A percentile compares a stretch with the other conserved stretches of the same genome.
Evolutionary conservation across 2,113 vertebrate species (phyloP).

Genomic region (Platichthys flesus): DNA sequence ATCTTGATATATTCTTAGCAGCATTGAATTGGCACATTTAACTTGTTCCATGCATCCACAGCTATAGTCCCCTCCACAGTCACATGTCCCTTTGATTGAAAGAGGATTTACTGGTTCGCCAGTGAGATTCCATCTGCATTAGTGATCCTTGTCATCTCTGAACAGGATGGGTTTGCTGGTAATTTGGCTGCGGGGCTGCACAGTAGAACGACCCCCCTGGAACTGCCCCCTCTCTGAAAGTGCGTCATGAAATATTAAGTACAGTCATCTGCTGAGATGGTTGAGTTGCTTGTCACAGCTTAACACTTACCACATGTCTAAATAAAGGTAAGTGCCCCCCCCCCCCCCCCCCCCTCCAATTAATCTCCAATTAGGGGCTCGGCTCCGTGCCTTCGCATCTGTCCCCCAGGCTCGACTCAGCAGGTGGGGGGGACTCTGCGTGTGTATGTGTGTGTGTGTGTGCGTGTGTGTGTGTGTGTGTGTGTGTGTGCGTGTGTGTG

Average conservation of each 20-base stretch:
- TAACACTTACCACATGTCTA: conserved; percentile 80
- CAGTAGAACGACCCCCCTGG: not conserved
- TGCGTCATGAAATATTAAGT: conserved; percentile 82
- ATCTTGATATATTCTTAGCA: not conserved
- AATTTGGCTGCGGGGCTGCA: not conserved
- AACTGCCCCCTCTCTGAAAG: conserved; percentile 31
- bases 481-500: conserved; percentile 17
- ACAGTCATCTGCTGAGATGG: conserved; percentile 80
- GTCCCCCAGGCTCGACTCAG: conserved; percentile 57
- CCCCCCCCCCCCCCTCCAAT: conserved; percentile 62
- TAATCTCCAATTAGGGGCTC: conserved; percentile 74
- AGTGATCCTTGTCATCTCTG: conserved; percentile 19
- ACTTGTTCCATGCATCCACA: conserved; percentile 19
- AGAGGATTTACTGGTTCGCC: conserved; percentile 15
- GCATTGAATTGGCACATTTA: not conserved
- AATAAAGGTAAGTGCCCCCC: conserved; percentile 72
- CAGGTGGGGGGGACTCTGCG: conserved; percentile 38
- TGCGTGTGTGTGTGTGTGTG: not conserved
- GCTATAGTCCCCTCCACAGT: not conserved
- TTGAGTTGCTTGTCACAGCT: conserved; percentile 55
- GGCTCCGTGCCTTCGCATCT: conserved; percentile 71
- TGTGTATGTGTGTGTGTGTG: conserved; percentile 1
- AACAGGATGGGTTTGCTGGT: not conserved
- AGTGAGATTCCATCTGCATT: conserved; percentile 13
- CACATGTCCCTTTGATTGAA: not conserved